These are phyloP conservation scores for Valencia hispanica DNA, from an alignment of 2,797 vertebrate genomes.

Conservation along the genomic window DNA sequence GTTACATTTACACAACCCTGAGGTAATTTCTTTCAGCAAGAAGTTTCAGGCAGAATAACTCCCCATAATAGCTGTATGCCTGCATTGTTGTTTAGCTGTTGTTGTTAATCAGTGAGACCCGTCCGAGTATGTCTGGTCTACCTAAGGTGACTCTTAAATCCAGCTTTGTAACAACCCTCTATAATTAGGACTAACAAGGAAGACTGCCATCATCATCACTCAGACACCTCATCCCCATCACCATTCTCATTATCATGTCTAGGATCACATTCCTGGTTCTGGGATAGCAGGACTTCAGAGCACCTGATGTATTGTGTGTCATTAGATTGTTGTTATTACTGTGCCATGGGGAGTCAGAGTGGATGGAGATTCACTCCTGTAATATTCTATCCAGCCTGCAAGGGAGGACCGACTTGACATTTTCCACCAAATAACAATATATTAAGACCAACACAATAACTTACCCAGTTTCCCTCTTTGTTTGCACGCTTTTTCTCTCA, in stretches of 20 bases:
- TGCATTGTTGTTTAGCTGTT: slow-evolving; percentile 57
- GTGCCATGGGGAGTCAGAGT: slow-evolving; percentile 76
- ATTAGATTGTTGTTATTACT: slow-evolving; percentile 81
- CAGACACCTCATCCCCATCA: slow-evolving; percentile 78
- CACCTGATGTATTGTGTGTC: slow-evolving; percentile 77
- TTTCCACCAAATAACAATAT: slow-evolving; percentile 77
- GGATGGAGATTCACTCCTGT: slow-evolving; percentile 73
- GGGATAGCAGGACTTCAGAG: slow-evolving; percentile 70
- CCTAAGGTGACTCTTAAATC: slow-evolving; percentile 68
- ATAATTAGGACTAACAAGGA: slow-evolving; percentile 81
- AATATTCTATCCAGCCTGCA: slow-evolving; percentile 69
- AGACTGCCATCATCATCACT: slow-evolving; percentile 75
- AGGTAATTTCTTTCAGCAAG: slow-evolving; percentile 52
- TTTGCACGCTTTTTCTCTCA: slow-evolving; percentile 28
- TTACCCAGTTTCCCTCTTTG: slow-evolving; percentile 62
- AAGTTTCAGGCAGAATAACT: slow-evolving; percentile 61
- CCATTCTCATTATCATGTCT: slow-evolving; percentile 75
- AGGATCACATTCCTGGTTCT: slow-evolving; percentile 74
- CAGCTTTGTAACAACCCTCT: slow-evolving; percentile 70
- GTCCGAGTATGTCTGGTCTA: slow-evolving; percentile 55
- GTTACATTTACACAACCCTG: slow-evolving; percentile 27
- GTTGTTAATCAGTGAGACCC: slow-evolving; percentile 68
- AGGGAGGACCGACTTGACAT: slow-evolving; percentile 73
- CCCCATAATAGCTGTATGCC: slow-evolving; percentile 45
- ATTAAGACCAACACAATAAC: slow-evolving; percentile 70